Evolutionary conservation across 92 coral and sea anemone species (phyloP).

Genomic region (Porites rus): DNA sequence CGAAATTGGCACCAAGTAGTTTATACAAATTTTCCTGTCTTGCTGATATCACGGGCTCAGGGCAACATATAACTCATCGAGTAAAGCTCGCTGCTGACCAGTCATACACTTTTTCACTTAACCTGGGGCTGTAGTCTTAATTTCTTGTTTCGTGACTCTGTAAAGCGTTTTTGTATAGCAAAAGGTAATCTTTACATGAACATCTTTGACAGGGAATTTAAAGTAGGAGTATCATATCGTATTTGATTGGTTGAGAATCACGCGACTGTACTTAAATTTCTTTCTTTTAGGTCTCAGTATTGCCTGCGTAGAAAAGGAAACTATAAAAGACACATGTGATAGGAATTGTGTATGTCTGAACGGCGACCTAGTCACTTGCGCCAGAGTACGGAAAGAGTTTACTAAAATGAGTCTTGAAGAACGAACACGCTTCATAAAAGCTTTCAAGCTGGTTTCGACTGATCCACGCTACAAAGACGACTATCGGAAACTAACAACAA

Average conservation of each 20-base stretch:
- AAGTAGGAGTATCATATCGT: background rate
- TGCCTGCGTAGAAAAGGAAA: background rate
- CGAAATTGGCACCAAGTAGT: no score
- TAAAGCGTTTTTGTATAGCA: no score
- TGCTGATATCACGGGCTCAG: no score
- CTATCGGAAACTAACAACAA: conserved; percentile 62
- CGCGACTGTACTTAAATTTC: background rate
- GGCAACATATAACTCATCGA: no score
- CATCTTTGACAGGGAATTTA: background rate
- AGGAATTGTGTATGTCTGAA: conserved; percentile 61
- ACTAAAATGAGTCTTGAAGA: conserved; percentile 71
- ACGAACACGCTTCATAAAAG: conserved; percentile 67
- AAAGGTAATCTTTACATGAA: no score
- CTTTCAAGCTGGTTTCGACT: conserved; percentile 69
- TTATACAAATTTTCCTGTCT: no score
- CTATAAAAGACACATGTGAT: conserved; percentile 49
- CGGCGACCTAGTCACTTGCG: conserved; percentile 54
- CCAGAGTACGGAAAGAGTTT: conserved; percentile 76
- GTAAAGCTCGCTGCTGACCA: no score
- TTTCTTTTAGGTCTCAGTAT: background rate
- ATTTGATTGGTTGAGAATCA: background rate
- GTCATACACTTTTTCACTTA: no score
- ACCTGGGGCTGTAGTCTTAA: no score
- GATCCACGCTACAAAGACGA: conserved; percentile 68
- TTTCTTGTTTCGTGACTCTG: no score